Evolutionary conservation across 2,113 vertebrate genomes (phyloP), one percentile per base, ranked within the genome.

Genomic region (Chunga burmeisteri): DNA sequence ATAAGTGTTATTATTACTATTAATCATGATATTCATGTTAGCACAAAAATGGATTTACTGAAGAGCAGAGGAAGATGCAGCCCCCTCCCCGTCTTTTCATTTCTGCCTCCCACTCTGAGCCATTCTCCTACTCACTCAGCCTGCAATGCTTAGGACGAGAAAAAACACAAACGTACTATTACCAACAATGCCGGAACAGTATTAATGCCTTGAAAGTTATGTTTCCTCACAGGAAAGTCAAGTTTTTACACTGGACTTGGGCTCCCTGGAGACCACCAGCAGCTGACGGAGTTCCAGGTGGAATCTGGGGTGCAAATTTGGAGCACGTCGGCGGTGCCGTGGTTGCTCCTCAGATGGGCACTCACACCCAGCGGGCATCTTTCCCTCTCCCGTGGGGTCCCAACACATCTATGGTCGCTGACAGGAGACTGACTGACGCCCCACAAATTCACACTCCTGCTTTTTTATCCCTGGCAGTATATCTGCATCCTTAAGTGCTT

Each of bases 291-390:
- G 11, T 36, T 38, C 40, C 42, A 46, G 18, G 40, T n/a, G 73
- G 42, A 52, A 58, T 53, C 8, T 71, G 29, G 19, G 20, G 2
- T 22, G 26, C 1, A 5, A 20, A 63, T 50, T 7, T 38, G n/a
- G 10, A n/a, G 36, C 29, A 4, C 0, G 0, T 9, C 8, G 1
- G 14, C 1, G 2, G 25, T 6, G 27, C 49, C 3, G 0, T 8
- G 25, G 38, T 29, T 72, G 36, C 29, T 82, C 34, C 52, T 79
- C 16, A 13, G 19, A 17, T 3, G 0, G 8, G 7, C 11, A 7
- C 30, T 61, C 9, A 0, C 58, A 36, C 34, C 26, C 17, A 7
- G 5, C 1, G 3, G 20, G 13, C 2, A 2, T 40, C 70, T 65
- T 40, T 27, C 40, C 9, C 49, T 27, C 53, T 42, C 13, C 27